These are phyloP conservation scores for Drosophila murphyi DNA, from an alignment of 1,140 invertebrate genomes.

Conservation along the genomic window DNA sequence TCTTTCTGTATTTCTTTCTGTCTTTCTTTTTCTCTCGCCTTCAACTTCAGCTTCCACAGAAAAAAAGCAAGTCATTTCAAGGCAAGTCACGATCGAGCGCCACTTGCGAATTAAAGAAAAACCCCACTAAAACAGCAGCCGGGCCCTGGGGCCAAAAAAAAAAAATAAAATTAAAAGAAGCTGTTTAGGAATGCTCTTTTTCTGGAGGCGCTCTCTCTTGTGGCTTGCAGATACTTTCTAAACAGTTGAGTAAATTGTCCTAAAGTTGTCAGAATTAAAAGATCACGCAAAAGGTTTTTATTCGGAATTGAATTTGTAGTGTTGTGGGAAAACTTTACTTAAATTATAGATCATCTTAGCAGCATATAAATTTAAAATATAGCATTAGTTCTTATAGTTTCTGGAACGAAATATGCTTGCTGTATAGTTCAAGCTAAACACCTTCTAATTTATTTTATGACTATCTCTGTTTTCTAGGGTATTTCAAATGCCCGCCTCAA, in stretches of 20 bases:
- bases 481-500: background rate
- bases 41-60: constrained; percentile 33
- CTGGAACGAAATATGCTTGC: too few relatives aligned
- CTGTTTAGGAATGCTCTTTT: too few relatives aligned
- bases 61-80: constrained; percentile 56
- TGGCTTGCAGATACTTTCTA: constrained; percentile 11
- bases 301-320: too few relatives aligned
- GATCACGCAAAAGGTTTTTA: too few relatives aligned
- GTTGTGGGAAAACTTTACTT: too few relatives aligned
- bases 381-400: too few relatives aligned
- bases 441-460: too few relatives aligned
- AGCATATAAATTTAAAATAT: too few relatives aligned
- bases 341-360: too few relatives aligned
- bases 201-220: background rate
- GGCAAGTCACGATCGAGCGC: constrained; percentile 71
- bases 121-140: constrained; percentile 46
- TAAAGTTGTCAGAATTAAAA: too few relatives aligned
- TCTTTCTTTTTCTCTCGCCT: background rate
- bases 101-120: constrained; percentile 76
- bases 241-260: too few relatives aligned
- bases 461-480: constrained; percentile 26
- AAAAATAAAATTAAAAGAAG: constrained; percentile 10
- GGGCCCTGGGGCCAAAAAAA: constrained; percentile 36
- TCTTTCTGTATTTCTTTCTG: background rate
- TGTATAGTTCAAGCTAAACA: too few relatives aligned